phyloP scores from a whole-genome alignment of 2,888 invertebrate genomes.

The Tachystola acroxantha region DNA sequence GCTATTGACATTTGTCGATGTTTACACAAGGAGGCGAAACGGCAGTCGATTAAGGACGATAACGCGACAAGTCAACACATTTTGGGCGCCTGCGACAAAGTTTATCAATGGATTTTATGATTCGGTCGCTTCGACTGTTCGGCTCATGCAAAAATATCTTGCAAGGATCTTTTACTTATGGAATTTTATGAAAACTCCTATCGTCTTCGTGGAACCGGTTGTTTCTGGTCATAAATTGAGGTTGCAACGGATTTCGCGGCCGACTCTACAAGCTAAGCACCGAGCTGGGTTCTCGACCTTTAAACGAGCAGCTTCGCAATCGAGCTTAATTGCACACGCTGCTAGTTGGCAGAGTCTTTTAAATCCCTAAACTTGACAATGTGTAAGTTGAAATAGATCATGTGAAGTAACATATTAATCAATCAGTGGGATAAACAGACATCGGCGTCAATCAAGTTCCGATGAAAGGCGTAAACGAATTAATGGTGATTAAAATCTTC shows the following conservation, averaged over 20 bases:
- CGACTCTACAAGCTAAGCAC: conserved; percentile 5
- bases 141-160: conserved; percentile 54
- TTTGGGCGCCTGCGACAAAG: conserved; percentile 53
- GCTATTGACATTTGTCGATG: conserved; percentile 66
- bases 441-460: conserved; percentile 9
- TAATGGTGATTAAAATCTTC: conserved; percentile 9
- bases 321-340: conserved; percentile 26
- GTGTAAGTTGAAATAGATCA: no score
- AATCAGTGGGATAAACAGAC: conserved; percentile 21
- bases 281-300: conserved; percentile 12
- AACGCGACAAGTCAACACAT: conserved; percentile 59
- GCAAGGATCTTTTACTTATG: conserved; percentile 2
- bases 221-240: conserved; percentile 18
- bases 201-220: conserved; percentile 22
- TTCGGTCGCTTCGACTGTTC: conserved; percentile 26
- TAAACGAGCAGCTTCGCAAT: conserved; percentile 23
- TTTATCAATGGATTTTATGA: conserved; percentile 57
- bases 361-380: no score
- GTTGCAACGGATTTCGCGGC: conserved; percentile 12
- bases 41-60: conserved; percentile 74
- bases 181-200: conserved; percentile 17
- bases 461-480: conserved; percentile 6
- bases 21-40: conserved; percentile 73
- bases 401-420: no score
- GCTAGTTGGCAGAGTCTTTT: no score